phyloP scores from a whole-genome alignment of 2,888 invertebrate genomes.

The Acanthosepion pharaonis region DNA sequence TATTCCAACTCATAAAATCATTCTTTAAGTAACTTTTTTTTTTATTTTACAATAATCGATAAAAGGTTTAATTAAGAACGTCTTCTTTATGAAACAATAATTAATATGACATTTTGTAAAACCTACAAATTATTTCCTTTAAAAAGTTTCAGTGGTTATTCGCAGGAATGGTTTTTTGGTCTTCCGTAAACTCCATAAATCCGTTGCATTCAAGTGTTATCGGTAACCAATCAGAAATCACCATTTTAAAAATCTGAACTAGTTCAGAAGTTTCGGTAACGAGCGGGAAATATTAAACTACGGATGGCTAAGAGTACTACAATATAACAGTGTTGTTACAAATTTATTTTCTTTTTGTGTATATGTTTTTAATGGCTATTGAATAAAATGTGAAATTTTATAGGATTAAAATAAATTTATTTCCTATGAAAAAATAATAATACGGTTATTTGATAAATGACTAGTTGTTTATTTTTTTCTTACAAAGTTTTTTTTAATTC shows the following conservation, averaged over 20 bases:
- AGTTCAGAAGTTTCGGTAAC: not conserved
- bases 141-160: no score
- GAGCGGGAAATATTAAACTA: not conserved
- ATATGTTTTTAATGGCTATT: not conserved
- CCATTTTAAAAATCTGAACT: not conserved
- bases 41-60: no score
- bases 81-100: no score
- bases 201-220: not conserved
- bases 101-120: no score
- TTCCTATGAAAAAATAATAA: not conserved
- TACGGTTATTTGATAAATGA: not conserved
- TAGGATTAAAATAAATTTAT: not conserved
- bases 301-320: not conserved
- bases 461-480: not conserved
- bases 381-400: not conserved
- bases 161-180: not conserved
- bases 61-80: no score
- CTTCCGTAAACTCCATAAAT: not conserved
- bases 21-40: no score
- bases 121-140: no score
- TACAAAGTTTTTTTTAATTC: not conserved
- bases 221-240: not conserved
- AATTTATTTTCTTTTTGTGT: not conserved
- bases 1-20: no score
- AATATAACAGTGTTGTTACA: not conserved